Conservation (phyloP, 2,888 invertebrate genomes). For the Saturnia pavonia region DNA sequence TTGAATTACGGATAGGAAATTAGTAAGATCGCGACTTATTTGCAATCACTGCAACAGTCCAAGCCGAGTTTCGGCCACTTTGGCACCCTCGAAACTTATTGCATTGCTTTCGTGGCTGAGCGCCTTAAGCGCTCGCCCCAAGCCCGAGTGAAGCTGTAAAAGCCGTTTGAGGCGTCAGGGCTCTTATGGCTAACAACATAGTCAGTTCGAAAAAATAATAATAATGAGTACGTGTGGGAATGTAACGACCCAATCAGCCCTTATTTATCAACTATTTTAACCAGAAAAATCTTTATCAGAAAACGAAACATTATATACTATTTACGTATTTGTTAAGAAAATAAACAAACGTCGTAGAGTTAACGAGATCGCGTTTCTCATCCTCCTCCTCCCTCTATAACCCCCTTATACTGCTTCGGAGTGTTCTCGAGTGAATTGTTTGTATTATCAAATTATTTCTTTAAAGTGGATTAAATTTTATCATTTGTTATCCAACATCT, state of each 20-base stretch:
- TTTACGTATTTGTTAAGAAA: slow-evolving; percentile 4
- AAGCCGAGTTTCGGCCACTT: too few relatives aligned
- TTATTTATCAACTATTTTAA: neutral
- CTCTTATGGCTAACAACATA: too few relatives aligned
- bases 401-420: neutral
- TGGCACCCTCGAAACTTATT: too few relatives aligned
- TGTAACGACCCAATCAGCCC: neutral
- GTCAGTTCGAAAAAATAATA: too few relatives aligned
- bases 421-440: slow-evolving; percentile 11
- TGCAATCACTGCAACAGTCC: too few relatives aligned
- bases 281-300: neutral
- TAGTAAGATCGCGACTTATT: too few relatives aligned
- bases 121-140: too few relatives aligned
- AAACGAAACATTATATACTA: neutral
- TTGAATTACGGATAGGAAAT: too few relatives aligned
- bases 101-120: too few relatives aligned
- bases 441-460: slow-evolving; percentile 3
- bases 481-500: neutral
- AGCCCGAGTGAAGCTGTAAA: too few relatives aligned
- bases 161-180: too few relatives aligned
- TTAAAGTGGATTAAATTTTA: neutral
- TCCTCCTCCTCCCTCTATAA: neutral
- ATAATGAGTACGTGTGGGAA: neutral
- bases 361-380: slow-evolving; percentile 14
- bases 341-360: slow-evolving; percentile 12